Conservation (phyloP, 2,797 vertebrate genomes). For the Denticeps clupeoides region DNA sequence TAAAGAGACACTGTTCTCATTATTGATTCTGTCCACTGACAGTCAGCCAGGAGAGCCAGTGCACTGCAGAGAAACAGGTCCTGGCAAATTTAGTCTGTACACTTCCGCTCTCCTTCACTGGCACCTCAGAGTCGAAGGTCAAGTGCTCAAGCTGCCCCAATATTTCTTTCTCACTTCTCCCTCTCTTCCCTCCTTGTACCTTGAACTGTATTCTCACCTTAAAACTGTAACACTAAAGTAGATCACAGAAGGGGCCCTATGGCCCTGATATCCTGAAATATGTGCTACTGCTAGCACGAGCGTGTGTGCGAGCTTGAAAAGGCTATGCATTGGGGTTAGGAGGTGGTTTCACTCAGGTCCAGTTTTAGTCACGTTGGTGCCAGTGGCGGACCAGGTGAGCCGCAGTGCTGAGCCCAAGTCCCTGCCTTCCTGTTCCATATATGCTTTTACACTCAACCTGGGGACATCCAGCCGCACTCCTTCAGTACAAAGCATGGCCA, state of each 20-base stretch:
- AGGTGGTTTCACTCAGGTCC: neutral
- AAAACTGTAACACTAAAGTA: too few species aligned
- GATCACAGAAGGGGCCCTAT: too few species aligned
- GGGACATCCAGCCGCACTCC: neutral
- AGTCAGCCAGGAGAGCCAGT: neutral
- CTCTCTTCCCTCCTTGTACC: too few species aligned
- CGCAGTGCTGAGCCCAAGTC: neutral
- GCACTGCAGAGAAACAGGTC: neutral
- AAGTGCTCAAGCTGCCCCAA: too few species aligned
- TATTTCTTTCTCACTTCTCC: too few species aligned
- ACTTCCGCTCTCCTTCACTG: too few species aligned
- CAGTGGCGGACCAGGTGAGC: neutral
- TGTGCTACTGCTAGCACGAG: neutral
- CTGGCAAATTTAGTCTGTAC: too few species aligned
- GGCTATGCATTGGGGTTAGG: neutral
- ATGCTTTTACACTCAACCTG: neutral
- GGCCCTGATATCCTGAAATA: neutral
- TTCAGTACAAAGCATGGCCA: neutral
- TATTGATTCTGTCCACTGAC: neutral
- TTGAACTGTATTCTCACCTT: too few species aligned
- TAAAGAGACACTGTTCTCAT: neutral
- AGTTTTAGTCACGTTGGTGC: neutral
- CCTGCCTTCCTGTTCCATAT: conserved; percentile 1
- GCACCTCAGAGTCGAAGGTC: too few species aligned
- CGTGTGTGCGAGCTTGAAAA: neutral